Base-by-base conservation (phyloP, 2,797 vertebrate species). In the Coracias cyanogaster region DNA sequence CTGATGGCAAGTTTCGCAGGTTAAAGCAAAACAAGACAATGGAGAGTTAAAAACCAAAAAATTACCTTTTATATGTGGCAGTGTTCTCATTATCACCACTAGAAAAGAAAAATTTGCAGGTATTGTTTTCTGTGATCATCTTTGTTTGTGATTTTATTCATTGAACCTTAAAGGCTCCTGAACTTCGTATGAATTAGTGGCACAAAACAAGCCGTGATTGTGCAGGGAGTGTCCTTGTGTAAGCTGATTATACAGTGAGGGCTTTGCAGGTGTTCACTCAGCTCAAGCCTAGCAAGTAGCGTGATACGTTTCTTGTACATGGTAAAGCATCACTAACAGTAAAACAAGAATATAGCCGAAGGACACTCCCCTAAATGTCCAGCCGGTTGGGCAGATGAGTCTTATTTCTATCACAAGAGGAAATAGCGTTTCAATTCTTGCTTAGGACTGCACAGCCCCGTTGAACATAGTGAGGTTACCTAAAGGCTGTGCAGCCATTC, bases 11-110 rank as follows among this genome's bases (percentile, higher is more conserved):
- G 91, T 79, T 73, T 74, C 94, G 57, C 55, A 61, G 82, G 54
- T 79, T 89, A 83, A 91, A 91, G 58, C 48, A 48, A 91, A 96
- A 64, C 70, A 82, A 78, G 85, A 31, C 45, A 46, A 46, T 46
- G 41, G 64, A 0, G 15, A 91, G 80, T 65, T 87, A 88, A 83
- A 82, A 61, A n/a, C 4, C 12, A 15, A 10, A 26, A 48, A 82
- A 65, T 18, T 69, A 39, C 33, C 25, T 89, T 92, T 79, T 19
- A 8, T 26, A 6, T 15, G 0, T 25, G 37, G 45, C 71, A 25
- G 6, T 28, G 24, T 29, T 60, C 51, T 78, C 41, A 3, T 31
- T 70, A 82, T 41, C 15, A 6, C 64, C 29, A 6, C 15, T 7
- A 55, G n/a, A 60, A 69, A 77, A 55, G 4, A 26, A 28, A 86